A percentile compares a stretch with the other conserved stretches of the same genome.
Evolutionary conservation across 1,140 invertebrate genomes (phyloP).

Genomic region (Trissolcus basalis): DNA sequence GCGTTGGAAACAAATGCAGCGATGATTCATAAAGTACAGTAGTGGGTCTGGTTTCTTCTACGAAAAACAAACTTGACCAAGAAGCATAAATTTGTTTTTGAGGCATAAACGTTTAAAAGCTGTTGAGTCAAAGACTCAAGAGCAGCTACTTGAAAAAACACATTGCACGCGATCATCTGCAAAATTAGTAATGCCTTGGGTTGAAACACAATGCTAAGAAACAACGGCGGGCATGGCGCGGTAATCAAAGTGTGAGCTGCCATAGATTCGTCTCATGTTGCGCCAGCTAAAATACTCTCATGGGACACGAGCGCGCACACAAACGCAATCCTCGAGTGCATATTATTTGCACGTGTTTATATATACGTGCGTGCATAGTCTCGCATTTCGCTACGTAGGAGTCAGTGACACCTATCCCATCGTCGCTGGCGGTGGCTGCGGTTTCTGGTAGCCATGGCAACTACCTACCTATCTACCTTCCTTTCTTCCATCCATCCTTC

Average conservation of each 20-base stretch:
- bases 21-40: too few relatives aligned
- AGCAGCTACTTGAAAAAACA: background rate
- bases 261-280: constrained; percentile 57
- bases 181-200: constrained; percentile 7
- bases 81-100: constrained; percentile 2
- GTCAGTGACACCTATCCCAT: constrained; percentile 76
- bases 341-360: constrained; percentile 13
- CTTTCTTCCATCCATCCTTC: constrained; percentile 34
- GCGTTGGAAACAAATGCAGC: background rate
- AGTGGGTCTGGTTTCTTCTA: too few relatives aligned
- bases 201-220: constrained; percentile 21
- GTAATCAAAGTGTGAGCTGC: constrained; percentile 47
- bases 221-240: constrained; percentile 10
- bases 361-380: constrained; percentile 23
- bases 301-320: constrained; percentile 21
- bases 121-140: too few relatives aligned
- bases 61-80: too few relatives aligned
- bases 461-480: constrained; percentile 56
- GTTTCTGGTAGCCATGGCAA: constrained; percentile 75
- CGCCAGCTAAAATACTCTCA: constrained; percentile 15
- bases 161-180: constrained; percentile 18
- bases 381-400: constrained; percentile 66
- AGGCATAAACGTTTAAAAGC: background rate
- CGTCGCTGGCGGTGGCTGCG: constrained; percentile 71
- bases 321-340: constrained; percentile 11